Evolutionary conservation across 2,797 vertebrate genomes (phyloP).

Genomic region (Margarornis squamiger): DNA sequence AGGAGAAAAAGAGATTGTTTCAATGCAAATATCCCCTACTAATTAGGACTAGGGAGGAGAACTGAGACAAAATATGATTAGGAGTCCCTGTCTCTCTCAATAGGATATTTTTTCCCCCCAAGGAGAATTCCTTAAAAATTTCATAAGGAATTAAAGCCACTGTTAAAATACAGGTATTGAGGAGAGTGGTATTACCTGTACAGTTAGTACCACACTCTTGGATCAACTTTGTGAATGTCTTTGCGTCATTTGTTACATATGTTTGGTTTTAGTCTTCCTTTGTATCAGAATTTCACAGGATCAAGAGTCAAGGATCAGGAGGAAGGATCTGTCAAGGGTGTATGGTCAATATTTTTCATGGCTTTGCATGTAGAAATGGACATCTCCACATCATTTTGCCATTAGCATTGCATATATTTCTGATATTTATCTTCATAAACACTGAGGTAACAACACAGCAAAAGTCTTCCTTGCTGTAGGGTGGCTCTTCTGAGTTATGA

Average conservation of each 20-base stretch:
- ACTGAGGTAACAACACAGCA: background rate
- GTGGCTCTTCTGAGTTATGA: background rate
- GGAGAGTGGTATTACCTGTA: background rate
- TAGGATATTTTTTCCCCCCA: background rate
- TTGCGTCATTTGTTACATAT: background rate
- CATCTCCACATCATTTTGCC: background rate
- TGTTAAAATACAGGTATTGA: background rate
- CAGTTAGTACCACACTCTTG: background rate
- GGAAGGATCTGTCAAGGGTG: background rate
- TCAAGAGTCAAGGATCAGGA: background rate
- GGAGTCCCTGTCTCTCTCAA: background rate
- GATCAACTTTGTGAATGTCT: background rate
- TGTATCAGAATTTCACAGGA: background rate
- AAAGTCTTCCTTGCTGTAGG: background rate
- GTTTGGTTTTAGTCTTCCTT: background rate
- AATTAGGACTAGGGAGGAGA: constrained; percentile 7
- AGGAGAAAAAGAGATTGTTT: constrained; percentile 47
- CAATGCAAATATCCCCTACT: constrained; percentile 24
- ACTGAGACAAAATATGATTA: background rate
- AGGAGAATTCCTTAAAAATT: background rate
- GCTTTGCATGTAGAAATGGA: background rate
- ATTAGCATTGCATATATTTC: background rate
- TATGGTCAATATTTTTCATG: background rate
- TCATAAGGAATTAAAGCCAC: background rate
- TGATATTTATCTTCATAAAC: background rate